Evolutionary conservation across 2,797 vertebrate species (phyloP), one percentile per base, ranked within the genome.

Genomic region (Brachymystax lenok): DNA sequence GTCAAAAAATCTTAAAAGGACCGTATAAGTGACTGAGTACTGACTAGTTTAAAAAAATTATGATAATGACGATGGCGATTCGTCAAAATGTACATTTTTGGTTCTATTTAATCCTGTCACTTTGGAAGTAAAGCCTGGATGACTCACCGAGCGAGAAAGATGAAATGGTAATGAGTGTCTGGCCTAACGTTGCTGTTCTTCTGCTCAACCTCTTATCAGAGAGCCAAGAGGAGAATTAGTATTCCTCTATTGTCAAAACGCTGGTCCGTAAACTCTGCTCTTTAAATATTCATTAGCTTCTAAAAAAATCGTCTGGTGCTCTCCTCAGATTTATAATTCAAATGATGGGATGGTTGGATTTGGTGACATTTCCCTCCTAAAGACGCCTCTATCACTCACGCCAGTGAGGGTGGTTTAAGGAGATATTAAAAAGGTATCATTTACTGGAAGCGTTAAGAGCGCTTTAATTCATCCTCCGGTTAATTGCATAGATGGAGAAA

Each of bases 391-490:
- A 74, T 73, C 27, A 46, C 74, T 71, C 21, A 17, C 50, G 7
- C 72, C 72, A 74, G 52, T 74, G 3, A 64, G 71, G 72, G 5
- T 75, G 76, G 63, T 84, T 87, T 80, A 80, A 84, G 71, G 82
- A 82, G 79, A 78, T 80, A 77, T 85, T 84, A 75, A 81, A 82
- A 86, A 85, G 73, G 74, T 80, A 59, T 77, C 40, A 74, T 86
- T 87, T 70, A 61, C 72, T 73, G 76, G 33, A 61, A 86, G 83
- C 78, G 79, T 86, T 77, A 84, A 59, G 67, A 69, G 73, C 75
- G 81, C 50, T 73, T 82, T 75, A 74, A 80, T 88, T 84, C 79
- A 80, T 80, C 75, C 73, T 35, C 71, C 85, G 74, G 73, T 85
- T 88, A 84, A 87, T 82, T 81, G 64, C 80, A 79, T 40, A 30